These are phyloP conservation scores for Gadus macrocephalus DNA, from an alignment of 2,113 vertebrate genomes.

Conservation along the genomic window DNA sequence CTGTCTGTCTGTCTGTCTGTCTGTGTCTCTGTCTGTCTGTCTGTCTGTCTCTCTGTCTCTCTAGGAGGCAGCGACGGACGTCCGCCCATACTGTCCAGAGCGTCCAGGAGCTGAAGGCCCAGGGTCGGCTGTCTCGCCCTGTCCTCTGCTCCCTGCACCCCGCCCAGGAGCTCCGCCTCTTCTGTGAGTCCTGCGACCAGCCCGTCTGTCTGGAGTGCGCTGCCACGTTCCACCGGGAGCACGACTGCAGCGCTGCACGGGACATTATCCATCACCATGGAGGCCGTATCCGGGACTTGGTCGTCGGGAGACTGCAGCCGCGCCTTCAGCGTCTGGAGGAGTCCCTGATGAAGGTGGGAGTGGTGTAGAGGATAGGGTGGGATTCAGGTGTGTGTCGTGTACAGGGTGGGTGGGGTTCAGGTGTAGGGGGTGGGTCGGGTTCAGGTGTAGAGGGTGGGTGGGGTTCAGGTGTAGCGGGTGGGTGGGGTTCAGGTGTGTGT, in stretches of 20 bases:
- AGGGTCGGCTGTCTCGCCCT: slow-evolving; percentile 66
- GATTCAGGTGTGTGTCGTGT: no score
- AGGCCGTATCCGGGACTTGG: slow-evolving; percentile 74
- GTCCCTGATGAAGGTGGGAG: slow-evolving; percentile 60
- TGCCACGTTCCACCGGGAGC: slow-evolving; percentile 76
- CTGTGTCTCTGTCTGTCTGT: background rate
- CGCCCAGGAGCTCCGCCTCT: slow-evolving; percentile 81
- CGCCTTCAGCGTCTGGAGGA: slow-evolving; percentile 69
- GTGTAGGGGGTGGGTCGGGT: no score
- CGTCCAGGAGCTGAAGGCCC: slow-evolving; percentile 72
- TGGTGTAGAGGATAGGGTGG: background rate
- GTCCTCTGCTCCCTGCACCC: slow-evolving; percentile 80
- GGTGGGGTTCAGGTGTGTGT: no score
- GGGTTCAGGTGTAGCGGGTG: no score
- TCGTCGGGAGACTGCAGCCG: slow-evolving; percentile 68
- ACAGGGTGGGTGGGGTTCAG: no score
- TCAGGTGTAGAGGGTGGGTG: no score
- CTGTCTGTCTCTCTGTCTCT: background rate
- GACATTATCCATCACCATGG: slow-evolving; percentile 75
- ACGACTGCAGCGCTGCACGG: slow-evolving; percentile 67
- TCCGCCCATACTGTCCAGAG: slow-evolving; percentile 71
- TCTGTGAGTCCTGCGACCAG: slow-evolving; percentile 84
- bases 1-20: background rate
- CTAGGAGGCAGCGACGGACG: slow-evolving; percentile 87
- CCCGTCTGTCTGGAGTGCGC: slow-evolving; percentile 81